Evolutionary conservation across 2,113 vertebrate genomes (phyloP).

Genomic region (Columba janthina): DNA sequence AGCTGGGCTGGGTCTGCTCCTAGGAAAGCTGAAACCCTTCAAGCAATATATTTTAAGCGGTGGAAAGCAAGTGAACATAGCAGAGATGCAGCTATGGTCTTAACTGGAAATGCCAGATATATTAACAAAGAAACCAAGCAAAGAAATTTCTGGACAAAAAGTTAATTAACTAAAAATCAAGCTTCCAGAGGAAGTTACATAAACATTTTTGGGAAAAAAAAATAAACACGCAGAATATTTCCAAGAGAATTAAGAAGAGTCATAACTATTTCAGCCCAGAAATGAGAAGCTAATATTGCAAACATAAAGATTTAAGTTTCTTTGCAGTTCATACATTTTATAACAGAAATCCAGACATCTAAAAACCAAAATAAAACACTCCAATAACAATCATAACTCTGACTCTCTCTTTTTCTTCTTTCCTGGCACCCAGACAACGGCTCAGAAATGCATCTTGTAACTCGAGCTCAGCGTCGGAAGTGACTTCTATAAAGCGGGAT

Average conservation of each 20-base stretch:
- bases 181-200: conserved; percentile 61
- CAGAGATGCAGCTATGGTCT: background rate
- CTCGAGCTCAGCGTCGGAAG: conserved; percentile 21
- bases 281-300: conserved; percentile 58
- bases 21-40: background rate
- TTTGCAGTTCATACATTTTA: conserved; percentile 61
- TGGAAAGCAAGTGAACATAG: background rate
- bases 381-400: conserved; percentile 58
- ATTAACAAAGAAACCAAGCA: conserved; percentile 4
- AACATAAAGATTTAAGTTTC: conserved; percentile 59
- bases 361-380: conserved; percentile 62
- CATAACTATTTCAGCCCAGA: conserved; percentile 44
- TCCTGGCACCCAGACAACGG: conserved; percentile 32
- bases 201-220: background rate
- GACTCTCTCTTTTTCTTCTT: conserved; percentile 37
- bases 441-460: conserved; percentile 48
- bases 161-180: conserved; percentile 45
- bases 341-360: conserved; percentile 61
- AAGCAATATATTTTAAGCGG: background rate
- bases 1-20: background rate
- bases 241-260: conserved; percentile 43
- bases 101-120: background rate
- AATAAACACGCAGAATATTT: conserved; percentile 49
- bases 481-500: conserved; percentile 50
- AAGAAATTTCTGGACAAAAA: conserved; percentile 46